phyloP scores from a whole-genome alignment of 2,113 vertebrate species.

The Strix aluco region DNA sequence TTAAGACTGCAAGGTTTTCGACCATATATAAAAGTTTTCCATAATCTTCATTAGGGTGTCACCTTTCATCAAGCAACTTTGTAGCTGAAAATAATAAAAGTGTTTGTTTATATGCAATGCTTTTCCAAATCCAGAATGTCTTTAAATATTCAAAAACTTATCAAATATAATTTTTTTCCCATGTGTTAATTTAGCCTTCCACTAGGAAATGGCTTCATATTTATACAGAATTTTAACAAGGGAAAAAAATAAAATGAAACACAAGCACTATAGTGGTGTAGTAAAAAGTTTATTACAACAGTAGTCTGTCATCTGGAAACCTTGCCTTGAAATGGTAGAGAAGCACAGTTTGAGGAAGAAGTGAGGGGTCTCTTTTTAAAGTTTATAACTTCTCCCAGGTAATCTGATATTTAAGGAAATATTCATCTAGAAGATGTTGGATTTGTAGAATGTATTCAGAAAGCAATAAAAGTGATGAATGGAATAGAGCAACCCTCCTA shows the following conservation, averaged over 20 bases:
- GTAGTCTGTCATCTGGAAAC: not conserved
- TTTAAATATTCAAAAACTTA: not conserved
- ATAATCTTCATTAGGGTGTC: not conserved
- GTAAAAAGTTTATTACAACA: not conserved
- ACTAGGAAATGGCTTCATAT: not conserved
- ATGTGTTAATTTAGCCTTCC: not conserved
- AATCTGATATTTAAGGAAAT: not conserved
- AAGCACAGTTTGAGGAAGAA: not conserved
- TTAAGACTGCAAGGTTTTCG: not conserved
- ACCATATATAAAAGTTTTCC: not conserved
- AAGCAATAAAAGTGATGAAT: not conserved
- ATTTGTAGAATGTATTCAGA: not conserved
- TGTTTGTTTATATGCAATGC: not conserved
- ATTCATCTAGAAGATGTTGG: not conserved
- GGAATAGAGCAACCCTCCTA: not conserved
- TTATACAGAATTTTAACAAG: not conserved
- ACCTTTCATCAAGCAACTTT: not conserved
- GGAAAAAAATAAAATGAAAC: not conserved
- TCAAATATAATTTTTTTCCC: not conserved
- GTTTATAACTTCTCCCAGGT: not conserved
- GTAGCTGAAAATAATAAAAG: not conserved
- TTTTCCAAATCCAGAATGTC: not conserved
- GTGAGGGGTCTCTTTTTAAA: not conserved
- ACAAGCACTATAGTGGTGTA: not conserved
- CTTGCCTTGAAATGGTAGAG: not conserved